Evolutionary conservation across 2,888 invertebrate genomes (phyloP).

Genomic region (Agonopterix subpropinquella): DNA sequence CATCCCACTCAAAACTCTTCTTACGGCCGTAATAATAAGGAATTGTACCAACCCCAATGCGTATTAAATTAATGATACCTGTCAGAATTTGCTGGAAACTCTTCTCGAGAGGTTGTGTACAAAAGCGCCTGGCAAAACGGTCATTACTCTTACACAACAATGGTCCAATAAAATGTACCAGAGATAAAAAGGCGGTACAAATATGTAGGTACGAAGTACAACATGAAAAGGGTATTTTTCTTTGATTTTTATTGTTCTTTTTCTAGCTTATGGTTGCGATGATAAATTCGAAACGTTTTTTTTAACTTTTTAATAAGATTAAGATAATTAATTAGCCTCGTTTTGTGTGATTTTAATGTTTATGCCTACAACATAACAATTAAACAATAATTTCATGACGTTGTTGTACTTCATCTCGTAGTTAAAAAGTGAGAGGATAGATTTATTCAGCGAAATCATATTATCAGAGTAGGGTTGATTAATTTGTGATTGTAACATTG

Average conservation of each 20-base stretch:
- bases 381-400: too few species aligned
- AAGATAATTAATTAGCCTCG: too few species aligned
- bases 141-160: conserved; percentile 50
- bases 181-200: conserved; percentile 22
- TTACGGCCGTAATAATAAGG: conserved; percentile 19
- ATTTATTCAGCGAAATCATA: too few species aligned
- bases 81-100: conserved; percentile 43
- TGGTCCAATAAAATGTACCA: conserved; percentile 54
- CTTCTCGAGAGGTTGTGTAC: conserved; percentile 30
- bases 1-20: too few species aligned
- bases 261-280: neutral
- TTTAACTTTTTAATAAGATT: neutral
- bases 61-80: conserved; percentile 52
- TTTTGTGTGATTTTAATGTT: too few species aligned
- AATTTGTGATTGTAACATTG: too few species aligned
- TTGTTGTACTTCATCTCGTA: too few species aligned
- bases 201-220: conserved; percentile 12
- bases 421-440: too few species aligned
- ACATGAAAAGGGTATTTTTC: conserved; percentile 15
- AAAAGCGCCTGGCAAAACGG: conserved; percentile 25
- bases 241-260: too few species aligned
- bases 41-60: conserved; percentile 28
- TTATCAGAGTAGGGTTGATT: too few species aligned
- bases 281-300: neutral
- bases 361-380: too few species aligned